Conservation (phyloP, 92 coral and sea anemone species). For the Muricea muricata region DNA sequence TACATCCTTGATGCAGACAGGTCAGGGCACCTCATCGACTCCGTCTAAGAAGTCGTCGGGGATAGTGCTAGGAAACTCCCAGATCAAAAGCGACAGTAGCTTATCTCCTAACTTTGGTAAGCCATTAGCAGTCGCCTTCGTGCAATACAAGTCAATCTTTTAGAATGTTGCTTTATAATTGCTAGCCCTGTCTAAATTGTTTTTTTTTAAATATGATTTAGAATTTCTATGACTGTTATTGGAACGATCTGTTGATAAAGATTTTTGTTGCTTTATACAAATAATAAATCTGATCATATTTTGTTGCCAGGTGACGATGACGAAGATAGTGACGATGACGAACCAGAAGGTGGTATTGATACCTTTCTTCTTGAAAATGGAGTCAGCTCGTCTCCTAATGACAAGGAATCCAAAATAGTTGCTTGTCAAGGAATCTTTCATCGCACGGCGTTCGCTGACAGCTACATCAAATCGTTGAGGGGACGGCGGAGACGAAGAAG, state of each 20-base stretch:
- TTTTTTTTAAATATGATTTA: too few relatives aligned
- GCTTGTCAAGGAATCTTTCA: slow-evolving; percentile 32
- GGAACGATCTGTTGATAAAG: too few relatives aligned
- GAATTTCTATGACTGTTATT: not conserved
- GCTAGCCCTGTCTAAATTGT: too few relatives aligned
- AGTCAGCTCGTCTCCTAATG: not conserved
- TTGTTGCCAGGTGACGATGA: not conserved
- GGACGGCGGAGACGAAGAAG: not conserved
- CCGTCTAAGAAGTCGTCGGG: not conserved
- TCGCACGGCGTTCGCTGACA: slow-evolving; percentile 7
- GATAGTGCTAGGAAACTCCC: not conserved
- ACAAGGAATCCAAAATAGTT: slow-evolving; percentile 2
- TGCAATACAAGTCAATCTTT: too few relatives aligned
- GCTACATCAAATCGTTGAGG: not conserved
- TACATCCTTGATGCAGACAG: not conserved
- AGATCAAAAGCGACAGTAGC: not conserved
- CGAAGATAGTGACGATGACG: not conserved
- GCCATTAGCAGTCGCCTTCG: too few relatives aligned
- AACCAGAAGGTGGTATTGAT: slow-evolving; percentile 18
- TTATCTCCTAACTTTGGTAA: not conserved
- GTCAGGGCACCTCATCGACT: not conserved
- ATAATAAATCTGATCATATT: not conserved
- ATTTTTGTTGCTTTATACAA: too few relatives aligned
- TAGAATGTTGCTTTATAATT: too few relatives aligned
- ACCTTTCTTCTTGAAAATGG: slow-evolving; percentile 11